Percentiles rank a stretch among this genome's conserved stretches.
These are phyloP conservation scores for Agelaius tricolor DNA, from an alignment of 2,113 vertebrate species.

Conservation along the genomic window DNA sequence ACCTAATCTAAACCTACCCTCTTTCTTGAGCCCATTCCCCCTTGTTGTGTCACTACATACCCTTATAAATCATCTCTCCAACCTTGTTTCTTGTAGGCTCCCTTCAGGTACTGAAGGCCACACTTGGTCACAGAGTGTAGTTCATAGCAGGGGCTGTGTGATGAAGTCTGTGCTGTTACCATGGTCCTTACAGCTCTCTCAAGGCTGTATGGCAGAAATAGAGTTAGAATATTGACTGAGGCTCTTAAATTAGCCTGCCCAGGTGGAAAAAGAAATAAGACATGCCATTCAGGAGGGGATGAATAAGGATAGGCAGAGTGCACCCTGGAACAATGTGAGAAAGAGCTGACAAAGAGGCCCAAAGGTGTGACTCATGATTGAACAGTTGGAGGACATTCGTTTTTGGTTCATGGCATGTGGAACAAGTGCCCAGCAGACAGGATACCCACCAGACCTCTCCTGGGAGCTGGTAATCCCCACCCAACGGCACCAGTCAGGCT, in stretches of 20 bases:
- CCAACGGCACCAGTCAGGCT: not conserved
- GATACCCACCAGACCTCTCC: not conserved
- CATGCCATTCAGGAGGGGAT: not conserved
- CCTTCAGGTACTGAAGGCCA: not conserved
- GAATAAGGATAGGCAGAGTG: not conserved
- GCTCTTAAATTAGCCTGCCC: not conserved
- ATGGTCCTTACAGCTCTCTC: not conserved
- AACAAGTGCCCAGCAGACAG: not conserved
- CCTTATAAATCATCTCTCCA: not conserved
- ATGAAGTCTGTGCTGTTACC: not conserved
- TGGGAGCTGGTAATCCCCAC: not conserved
- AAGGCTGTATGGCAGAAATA: not conserved
- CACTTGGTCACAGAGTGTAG: not conserved
- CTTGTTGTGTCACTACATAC: not conserved
- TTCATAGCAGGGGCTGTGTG: not conserved
- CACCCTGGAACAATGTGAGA: not conserved
- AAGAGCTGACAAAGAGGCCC: not conserved
- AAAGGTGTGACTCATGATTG: not conserved
- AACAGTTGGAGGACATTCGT: not conserved
- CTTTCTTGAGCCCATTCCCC: not conserved
- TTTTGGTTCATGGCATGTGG: not conserved
- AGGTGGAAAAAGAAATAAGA: not conserved
- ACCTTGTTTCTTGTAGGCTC: not conserved
- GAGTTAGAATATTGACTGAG: not conserved
- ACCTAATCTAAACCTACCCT: not conserved